A percentile compares a stretch with the other conserved stretches of the same genome.
Evolutionary conservation across 2,797 vertebrate genomes (phyloP).

Genomic region (Acomys russatus): DNA sequence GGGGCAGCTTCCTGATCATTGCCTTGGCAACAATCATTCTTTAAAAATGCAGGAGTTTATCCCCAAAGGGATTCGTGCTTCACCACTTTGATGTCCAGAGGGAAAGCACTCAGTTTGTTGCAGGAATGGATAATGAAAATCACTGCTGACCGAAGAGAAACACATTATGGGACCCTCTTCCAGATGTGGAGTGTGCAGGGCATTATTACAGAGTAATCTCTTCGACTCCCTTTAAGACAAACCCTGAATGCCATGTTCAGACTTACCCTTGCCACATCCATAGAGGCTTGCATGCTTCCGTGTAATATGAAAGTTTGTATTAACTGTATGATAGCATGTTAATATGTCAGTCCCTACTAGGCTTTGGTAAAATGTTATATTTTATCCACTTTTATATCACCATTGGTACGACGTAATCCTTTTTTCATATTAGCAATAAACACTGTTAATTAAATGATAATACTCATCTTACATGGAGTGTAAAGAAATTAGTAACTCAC

Average conservation of each 20-base stretch:
- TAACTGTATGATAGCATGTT: not conserved
- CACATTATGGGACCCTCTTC: not conserved
- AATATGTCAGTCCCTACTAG: not conserved
- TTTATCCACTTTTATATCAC: slow-evolving; percentile 28
- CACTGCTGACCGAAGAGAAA: not conserved
- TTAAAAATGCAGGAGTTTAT: slow-evolving; percentile 47
- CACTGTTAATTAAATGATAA: slow-evolving; percentile 9
- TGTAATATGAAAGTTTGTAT: not conserved
- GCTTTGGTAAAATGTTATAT: not conserved
- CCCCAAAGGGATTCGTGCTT: slow-evolving; percentile 30
- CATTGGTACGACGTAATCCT: not conserved
- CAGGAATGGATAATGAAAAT: slow-evolving; percentile 40
- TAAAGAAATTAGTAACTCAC: slow-evolving; percentile 12
- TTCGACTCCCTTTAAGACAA: slow-evolving; percentile 21
- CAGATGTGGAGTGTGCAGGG: not conserved
- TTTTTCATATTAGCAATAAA: slow-evolving; percentile 8
- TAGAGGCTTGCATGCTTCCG: not conserved
- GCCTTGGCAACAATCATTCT: not conserved
- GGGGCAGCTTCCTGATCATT: not conserved
- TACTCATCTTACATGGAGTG: not conserved
- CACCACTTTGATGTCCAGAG: slow-evolving; percentile 17
- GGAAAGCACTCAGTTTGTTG: slow-evolving; percentile 26
- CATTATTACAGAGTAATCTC: not conserved
- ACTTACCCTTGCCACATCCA: not conserved
- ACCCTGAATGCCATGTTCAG: not conserved